A percentile compares a stretch with the other conserved stretches of the same genome.
Evolutionary conservation across 92 coral and sea anemone genomes (phyloP).

Genomic region (Paramuricea clavata): DNA sequence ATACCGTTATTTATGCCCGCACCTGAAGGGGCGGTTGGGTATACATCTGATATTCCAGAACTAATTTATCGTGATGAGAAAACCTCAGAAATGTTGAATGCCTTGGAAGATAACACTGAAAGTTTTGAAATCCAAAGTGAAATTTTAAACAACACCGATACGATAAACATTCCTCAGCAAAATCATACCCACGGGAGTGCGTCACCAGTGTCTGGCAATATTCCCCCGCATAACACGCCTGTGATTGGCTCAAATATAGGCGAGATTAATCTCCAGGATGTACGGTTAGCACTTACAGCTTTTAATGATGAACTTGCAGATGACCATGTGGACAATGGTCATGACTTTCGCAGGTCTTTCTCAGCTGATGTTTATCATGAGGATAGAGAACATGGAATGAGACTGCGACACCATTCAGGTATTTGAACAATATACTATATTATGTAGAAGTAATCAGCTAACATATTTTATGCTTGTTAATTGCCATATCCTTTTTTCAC

Average conservation of each 20-base stretch:
- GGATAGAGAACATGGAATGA: not conserved
- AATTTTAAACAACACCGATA: not conserved
- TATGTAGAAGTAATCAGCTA: too few species aligned
- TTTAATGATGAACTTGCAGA: conserved; percentile 4
- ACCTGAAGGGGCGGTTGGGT: not conserved
- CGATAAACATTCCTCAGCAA: not conserved
- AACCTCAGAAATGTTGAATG: not conserved
- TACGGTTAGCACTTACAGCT: conserved; percentile 28
- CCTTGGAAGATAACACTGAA: conserved; percentile 11
- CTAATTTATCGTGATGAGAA: not conserved
- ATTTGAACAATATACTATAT: too few species aligned
- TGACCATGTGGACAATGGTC: not conserved
- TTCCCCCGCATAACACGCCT: conserved; percentile 45
- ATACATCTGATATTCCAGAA: not conserved
- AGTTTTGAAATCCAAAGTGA: not conserved
- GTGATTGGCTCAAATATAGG: conserved; percentile 37
- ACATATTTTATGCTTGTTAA: too few species aligned
- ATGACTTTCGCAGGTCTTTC: conserved; percentile 29
- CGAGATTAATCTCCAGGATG: conserved; percentile 28
- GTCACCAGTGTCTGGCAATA: conserved; percentile 15
- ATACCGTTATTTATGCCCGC: not conserved
- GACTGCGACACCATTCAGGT: conserved; percentile 47
- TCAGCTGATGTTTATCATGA: conserved; percentile 39
- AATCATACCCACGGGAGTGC: not conserved
- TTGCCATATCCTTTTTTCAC: too few species aligned